These are phyloP conservation scores for Pygoscelis antarcticus DNA, from an alignment of 2,113 vertebrate genomes.

Conservation along the genomic window DNA sequence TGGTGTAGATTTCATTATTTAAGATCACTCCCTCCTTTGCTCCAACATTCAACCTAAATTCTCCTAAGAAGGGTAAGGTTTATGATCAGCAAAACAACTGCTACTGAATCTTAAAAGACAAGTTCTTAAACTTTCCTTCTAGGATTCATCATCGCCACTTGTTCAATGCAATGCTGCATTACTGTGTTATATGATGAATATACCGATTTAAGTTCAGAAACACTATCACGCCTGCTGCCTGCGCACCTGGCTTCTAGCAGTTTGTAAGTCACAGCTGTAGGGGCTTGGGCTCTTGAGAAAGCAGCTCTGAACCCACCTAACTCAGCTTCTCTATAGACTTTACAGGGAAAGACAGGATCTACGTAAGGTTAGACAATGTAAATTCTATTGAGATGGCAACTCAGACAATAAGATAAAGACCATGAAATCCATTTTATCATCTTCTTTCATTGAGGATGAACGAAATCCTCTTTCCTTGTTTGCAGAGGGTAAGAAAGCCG, in stretches of 20 bases:
- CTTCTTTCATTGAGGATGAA: not conserved
- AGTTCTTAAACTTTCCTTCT: too few species aligned
- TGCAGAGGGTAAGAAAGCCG: not conserved
- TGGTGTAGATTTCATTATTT: not conserved
- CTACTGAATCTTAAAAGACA: accelerated
- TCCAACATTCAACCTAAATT: not conserved
- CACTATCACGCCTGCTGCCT: accelerated
- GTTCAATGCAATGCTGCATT: accelerated
- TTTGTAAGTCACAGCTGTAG: accelerated
- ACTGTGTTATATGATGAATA: accelerated
- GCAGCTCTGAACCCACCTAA: not conserved
- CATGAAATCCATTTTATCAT: not conserved
- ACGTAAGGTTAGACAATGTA: accelerated
- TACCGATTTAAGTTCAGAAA: accelerated
- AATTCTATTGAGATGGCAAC: not conserved
- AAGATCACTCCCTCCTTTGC: not conserved
- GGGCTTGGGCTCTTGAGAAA: accelerated
- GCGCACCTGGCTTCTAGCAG: too few species aligned
- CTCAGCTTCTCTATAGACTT: not conserved
- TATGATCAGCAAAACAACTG: not conserved
- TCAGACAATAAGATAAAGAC: not conserved
- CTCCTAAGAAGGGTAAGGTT: not conserved
- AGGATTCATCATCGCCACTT: accelerated
- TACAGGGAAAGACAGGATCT: not conserved
- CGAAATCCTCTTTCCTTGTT: not conserved